These are phyloP conservation scores for Chroicocephalus ridibundus DNA, from an alignment of 2,113 vertebrate species.

Conservation along the genomic window DNA sequence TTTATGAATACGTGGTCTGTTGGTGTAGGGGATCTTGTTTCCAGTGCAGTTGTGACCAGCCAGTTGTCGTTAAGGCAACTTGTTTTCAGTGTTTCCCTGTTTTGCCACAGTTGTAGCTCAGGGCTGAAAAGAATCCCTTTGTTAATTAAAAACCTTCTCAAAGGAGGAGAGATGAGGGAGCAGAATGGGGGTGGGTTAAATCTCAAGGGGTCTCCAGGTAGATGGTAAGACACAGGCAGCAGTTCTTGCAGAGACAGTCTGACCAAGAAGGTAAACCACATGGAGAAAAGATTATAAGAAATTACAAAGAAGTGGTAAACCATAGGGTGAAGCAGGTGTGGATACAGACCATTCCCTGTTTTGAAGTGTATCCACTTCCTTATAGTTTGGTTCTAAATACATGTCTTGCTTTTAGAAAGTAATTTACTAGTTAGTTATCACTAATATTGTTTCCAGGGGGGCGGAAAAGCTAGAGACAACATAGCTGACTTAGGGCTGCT, in stretches of 20 bases:
- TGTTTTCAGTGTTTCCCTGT: neutral
- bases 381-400: neutral
- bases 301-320: neutral
- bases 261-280: neutral
- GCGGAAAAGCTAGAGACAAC: neutral
- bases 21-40: neutral
- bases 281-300: neutral
- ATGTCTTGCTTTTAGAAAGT: neutral
- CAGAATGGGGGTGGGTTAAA: neutral
- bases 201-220: neutral
- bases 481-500: neutral
- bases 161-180: neutral
- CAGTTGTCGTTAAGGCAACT: neutral
- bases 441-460: neutral
- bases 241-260: neutral
- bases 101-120: neutral
- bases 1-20: neutral
- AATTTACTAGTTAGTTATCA: neutral
- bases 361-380: neutral
- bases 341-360: neutral
- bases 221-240: neutral
- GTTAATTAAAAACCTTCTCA: neutral
- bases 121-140: neutral
- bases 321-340: accelerated
- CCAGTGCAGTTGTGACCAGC: neutral